Evolutionary conservation across 2,797 vertebrate genomes (phyloP).

Genomic region (Diglossa cyanea): DNA sequence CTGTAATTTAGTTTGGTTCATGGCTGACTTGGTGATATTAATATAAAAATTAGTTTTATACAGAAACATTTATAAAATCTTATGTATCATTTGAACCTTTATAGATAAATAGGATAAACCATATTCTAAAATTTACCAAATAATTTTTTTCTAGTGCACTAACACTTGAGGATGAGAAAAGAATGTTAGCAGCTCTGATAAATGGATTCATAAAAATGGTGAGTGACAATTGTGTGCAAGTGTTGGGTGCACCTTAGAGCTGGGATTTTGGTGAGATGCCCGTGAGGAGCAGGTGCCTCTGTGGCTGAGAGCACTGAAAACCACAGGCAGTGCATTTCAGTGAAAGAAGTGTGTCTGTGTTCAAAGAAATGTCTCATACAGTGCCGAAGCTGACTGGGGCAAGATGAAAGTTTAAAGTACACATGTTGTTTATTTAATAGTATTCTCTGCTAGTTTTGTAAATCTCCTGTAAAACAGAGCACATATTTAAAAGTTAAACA

Average conservation of each 20-base stretch:
- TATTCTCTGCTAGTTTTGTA: not conserved
- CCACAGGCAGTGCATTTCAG: not conserved
- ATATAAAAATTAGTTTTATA: not conserved
- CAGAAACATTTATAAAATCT: not conserved
- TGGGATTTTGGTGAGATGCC: not conserved
- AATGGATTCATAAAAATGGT: conserved; percentile 97
- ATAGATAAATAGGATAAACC: not conserved
- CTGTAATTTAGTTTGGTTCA: not conserved
- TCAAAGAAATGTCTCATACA: not conserved
- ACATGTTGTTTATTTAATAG: fast-evolving
- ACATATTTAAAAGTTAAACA: not conserved
- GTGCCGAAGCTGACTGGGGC: not conserved
- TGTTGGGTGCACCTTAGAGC: not conserved
- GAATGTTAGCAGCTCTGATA: conserved; percentile 87
- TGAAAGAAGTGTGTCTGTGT: not conserved
- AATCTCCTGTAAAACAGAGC: not conserved
- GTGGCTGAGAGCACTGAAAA: not conserved
- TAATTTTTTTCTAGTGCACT: conserved; percentile 81
- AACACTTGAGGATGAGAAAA: conserved; percentile 94
- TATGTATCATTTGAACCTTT: not conserved
- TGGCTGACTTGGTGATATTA: not conserved
- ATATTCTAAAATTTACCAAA: not conserved
- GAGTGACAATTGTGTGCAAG: conserved; percentile 40
- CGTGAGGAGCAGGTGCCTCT: not conserved
- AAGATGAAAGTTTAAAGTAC: not conserved